Percentiles rank a stretch among this genome's conserved stretches.
These are phyloP conservation scores for Dicrurus megarhynchus DNA, from an alignment of 2,113 vertebrate genomes.

Conservation along the genomic window DNA sequence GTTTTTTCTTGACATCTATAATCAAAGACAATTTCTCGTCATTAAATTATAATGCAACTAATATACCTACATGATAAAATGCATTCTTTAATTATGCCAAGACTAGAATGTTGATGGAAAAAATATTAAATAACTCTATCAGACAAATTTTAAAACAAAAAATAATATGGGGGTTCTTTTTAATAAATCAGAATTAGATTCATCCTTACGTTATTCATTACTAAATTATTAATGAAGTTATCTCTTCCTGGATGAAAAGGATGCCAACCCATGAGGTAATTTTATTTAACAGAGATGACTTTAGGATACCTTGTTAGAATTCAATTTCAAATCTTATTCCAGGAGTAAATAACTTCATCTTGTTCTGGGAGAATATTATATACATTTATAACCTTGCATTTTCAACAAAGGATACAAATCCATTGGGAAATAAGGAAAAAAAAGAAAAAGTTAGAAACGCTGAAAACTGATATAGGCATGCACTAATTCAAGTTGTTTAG, in stretches of 20 bases:
- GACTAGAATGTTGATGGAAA: background rate
- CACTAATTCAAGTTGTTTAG: background rate
- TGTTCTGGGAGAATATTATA: background rate
- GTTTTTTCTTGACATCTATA: background rate
- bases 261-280: background rate
- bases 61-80: background rate
- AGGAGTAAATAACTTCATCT: background rate
- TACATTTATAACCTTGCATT: fast-evolving
- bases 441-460: background rate
- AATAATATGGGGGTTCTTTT: background rate
- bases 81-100: background rate
- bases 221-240: background rate
- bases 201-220: background rate
- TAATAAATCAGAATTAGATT: background rate
- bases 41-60: background rate
- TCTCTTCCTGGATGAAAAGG: background rate
- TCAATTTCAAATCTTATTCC: background rate
- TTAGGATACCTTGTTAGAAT: background rate
- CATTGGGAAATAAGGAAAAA: background rate
- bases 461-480: background rate
- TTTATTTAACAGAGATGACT: background rate
- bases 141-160: background rate
- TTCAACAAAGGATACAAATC: background rate
- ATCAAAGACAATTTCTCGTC: background rate
- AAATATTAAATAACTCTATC: background rate